Percentiles rank a stretch among this genome's conserved stretches.
These are phyloP conservation scores for Pardalotus punctatus DNA, from an alignment of 2,113 vertebrate genomes.

Conservation along the genomic window DNA sequence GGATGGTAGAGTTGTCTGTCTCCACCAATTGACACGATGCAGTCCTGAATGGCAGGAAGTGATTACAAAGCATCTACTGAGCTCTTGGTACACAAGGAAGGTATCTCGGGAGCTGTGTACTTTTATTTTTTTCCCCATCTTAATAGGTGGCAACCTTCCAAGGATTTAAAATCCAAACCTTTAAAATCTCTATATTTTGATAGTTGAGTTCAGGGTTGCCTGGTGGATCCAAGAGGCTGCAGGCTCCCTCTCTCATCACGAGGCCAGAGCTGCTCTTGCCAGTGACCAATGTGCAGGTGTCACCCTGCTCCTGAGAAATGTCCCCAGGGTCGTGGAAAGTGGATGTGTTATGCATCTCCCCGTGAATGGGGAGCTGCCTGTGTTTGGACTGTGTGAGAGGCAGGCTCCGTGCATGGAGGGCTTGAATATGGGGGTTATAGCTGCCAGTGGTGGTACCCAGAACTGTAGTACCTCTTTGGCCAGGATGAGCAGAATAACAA, in stretches of 20 bases:
- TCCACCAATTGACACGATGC: not conserved
- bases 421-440: not conserved
- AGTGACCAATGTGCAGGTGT: fast-evolving
- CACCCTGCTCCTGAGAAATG: not conserved
- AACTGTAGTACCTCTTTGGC: not conserved
- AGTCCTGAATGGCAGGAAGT: not conserved
- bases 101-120: not conserved
- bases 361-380: fast-evolving
- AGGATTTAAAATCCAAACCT: not conserved
- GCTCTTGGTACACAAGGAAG: not conserved
- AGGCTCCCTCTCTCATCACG: fast-evolving
- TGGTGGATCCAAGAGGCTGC: not conserved
- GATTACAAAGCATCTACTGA: not conserved
- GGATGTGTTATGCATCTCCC: not conserved
- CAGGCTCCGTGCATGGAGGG: fast-evolving
- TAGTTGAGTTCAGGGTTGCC: not conserved
- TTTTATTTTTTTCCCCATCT: fast-evolving
- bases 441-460: not conserved
- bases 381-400: not conserved
- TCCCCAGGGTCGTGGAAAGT: too few species aligned
- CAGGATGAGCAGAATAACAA: not conserved
- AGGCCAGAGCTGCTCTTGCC: not conserved
- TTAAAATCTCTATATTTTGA: not conserved
- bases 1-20: not conserved
- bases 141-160: not conserved